Evolutionary conservation across 2,888 invertebrate genomes (phyloP).

Genomic region (Loripinus fragilis): DNA sequence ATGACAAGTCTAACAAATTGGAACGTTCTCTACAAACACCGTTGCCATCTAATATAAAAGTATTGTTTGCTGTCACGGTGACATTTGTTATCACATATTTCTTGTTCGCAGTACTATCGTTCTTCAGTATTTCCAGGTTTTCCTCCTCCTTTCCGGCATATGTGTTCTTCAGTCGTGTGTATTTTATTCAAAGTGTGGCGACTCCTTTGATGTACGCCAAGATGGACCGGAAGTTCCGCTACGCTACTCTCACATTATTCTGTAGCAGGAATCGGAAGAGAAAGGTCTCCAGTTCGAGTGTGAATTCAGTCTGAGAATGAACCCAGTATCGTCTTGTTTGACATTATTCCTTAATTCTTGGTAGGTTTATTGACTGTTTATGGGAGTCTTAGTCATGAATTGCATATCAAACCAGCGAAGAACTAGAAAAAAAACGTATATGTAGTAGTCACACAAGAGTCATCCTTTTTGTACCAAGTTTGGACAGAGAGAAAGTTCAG

Average conservation of each 20-base stretch:
- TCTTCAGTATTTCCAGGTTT: not conserved
- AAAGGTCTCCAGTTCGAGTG: not conserved
- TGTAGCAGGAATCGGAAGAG: not conserved
- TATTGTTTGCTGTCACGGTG: not conserved
- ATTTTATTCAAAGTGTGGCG: conserved; percentile 1
- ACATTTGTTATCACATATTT: not conserved
- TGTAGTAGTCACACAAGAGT: no score
- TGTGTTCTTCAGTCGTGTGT: not conserved
- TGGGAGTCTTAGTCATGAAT: no score
- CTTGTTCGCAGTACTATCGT: conserved; percentile 4
- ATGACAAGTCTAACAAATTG: not conserved
- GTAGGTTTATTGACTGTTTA: no score
- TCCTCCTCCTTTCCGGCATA: not conserved
- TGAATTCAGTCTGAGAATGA: not conserved
- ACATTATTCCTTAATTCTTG: no score
- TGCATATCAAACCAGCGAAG: no score
- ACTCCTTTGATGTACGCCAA: not conserved
- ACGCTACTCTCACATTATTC: not conserved
- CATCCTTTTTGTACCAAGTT: no score
- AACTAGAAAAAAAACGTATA: no score
- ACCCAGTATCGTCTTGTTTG: no score
- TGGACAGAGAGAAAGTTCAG: no score
- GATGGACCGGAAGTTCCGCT: not conserved
- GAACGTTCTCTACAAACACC: not conserved
- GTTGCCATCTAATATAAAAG: not conserved